phyloP scores from a whole-genome alignment of 2,888 invertebrate species.

The Agrochola litura region DNA sequence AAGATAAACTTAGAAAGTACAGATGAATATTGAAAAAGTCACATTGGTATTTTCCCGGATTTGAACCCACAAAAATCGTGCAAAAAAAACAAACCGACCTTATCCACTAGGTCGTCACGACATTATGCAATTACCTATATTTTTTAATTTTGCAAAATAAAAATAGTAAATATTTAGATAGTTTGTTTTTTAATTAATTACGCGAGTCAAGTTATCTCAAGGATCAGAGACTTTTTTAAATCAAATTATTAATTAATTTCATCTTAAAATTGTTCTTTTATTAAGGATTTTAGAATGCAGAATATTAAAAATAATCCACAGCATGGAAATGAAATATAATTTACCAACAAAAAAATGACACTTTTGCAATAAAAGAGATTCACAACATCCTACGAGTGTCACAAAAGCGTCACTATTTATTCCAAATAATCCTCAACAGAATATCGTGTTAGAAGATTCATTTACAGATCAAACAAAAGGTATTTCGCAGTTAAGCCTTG shows the following conservation, averaged over 20 bases:
- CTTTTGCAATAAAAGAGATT: background rate
- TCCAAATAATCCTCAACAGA: background rate
- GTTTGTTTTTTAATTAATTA: background rate
- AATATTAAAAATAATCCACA: background rate
- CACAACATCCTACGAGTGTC: background rate
- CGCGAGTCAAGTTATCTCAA: background rate
- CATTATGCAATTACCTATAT: background rate
- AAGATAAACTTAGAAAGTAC: background rate
- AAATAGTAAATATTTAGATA: background rate
- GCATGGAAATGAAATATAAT: background rate
- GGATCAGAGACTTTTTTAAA: background rate
- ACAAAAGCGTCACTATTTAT: conserved; percentile 15
- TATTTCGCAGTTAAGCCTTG: conserved; percentile 46
- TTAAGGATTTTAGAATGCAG: background rate
- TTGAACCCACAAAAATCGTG: background rate
- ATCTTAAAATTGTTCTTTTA: background rate
- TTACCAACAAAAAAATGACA: background rate
- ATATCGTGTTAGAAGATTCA: conserved; percentile 9
- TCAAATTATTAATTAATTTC: background rate
- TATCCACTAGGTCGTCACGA: background rate
- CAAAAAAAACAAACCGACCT: background rate
- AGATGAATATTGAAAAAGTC: background rate
- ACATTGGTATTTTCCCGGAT: background rate
- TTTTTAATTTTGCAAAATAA: background rate
- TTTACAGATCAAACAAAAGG: conserved; percentile 44